These are phyloP conservation scores for Balaeniceps rex DNA, from an alignment of 2,113 vertebrate genomes.

Conservation along the genomic window DNA sequence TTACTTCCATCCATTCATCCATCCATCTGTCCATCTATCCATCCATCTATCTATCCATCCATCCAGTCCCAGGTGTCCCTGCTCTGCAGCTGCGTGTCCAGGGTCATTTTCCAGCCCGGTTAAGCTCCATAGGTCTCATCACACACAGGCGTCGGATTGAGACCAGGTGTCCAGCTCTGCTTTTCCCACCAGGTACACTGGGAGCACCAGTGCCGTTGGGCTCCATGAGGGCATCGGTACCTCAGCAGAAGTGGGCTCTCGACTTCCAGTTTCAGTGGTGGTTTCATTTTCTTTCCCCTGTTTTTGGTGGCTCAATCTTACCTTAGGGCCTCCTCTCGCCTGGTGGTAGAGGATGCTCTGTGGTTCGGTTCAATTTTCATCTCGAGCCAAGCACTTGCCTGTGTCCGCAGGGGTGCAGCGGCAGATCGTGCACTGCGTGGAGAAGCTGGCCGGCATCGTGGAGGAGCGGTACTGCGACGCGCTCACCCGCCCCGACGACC, in stretches of 20 bases:
- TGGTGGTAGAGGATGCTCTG: background rate
- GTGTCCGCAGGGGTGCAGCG: constrained; percentile 81
- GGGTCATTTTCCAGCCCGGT: background rate
- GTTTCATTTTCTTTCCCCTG: background rate
- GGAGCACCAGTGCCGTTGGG: background rate
- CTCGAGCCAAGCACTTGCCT: background rate
- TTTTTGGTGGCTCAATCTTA: background rate
- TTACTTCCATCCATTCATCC: background rate
- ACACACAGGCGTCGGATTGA: rapidly evolving
- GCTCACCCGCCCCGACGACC: constrained; percentile 78
- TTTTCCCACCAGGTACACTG: background rate
- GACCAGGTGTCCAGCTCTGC: background rate
- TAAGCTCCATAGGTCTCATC: background rate
- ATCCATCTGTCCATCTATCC: background rate
- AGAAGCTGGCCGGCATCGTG: constrained; percentile 80
- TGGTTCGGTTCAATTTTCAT: rapidly evolving
- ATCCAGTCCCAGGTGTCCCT: background rate
- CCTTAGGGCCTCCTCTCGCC: rapidly evolving
- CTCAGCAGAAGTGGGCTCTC: background rate
- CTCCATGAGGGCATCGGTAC: rapidly evolving
- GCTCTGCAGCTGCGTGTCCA: background rate
- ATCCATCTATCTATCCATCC: background rate
- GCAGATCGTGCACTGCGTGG: constrained; percentile 83
- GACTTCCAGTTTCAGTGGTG: background rate
- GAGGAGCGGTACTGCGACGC: constrained; percentile 83